Evolutionary conservation across 1,140 invertebrate genomes (phyloP).

Genomic region (Tetragonula clypearis): DNA sequence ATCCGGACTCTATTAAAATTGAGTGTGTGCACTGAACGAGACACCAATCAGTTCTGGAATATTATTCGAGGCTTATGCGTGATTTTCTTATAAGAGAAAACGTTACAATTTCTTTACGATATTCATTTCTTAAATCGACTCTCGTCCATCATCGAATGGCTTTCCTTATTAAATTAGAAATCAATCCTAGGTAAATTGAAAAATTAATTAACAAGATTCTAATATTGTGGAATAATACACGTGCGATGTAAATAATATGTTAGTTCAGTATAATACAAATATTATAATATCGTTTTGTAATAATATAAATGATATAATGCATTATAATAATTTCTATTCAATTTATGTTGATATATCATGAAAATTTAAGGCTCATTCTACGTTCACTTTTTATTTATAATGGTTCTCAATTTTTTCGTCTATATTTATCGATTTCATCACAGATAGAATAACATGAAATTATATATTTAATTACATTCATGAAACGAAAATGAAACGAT

Average conservation of each 20-base stretch:
- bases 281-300: no score
- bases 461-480: background rate
- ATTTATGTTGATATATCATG: no score
- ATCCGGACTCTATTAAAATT: conserved; percentile 36
- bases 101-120: background rate
- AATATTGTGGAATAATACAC: no score
- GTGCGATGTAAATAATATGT: no score
- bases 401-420: background rate
- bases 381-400: background rate
- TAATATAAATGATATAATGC: no score
- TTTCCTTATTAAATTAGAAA: no score
- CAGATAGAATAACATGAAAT: background rate
- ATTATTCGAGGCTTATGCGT: background rate
- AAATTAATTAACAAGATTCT: no score
- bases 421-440: background rate
- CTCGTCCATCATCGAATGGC: background rate
- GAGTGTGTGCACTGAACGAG: background rate
- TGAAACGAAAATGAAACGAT: background rate
- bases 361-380: background rate
- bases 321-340: no score
- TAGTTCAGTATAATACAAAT: no score
- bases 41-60: background rate
- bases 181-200: no score
- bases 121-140: no score
- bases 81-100: background rate